Percentiles rank a stretch among this genome's conserved stretches.
phyloP scores from a whole-genome alignment of 2,797 vertebrate genomes.

The Echiichthys vipera region DNA sequence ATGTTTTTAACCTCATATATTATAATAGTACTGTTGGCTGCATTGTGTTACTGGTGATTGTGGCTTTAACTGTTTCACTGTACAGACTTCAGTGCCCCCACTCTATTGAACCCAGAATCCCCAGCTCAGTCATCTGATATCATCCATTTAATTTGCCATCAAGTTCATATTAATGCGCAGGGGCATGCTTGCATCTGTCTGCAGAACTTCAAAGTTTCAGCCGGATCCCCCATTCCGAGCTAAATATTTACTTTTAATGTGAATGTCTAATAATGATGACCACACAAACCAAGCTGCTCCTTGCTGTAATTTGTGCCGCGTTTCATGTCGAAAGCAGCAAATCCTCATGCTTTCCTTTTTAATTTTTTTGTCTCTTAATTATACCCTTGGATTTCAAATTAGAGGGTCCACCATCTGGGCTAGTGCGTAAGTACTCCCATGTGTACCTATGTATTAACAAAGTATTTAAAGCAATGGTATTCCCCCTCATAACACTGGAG shows the following conservation, averaged over 20 bases:
- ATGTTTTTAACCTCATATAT: neutral
- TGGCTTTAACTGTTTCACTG: neutral
- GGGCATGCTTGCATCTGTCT: slow-evolving; percentile 25
- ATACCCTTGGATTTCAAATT: slow-evolving; percentile 94
- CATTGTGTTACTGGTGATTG: neutral
- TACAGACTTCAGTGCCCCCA: neutral
- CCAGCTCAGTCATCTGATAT: slow-evolving; percentile 40
- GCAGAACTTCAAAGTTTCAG: slow-evolving; percentile 48
- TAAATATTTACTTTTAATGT: slow-evolving; percentile 58
- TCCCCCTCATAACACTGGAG: slow-evolving; percentile 76
- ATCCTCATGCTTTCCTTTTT: slow-evolving; percentile 91
- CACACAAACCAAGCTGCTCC: slow-evolving; percentile 74
- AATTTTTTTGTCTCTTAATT: slow-evolving; percentile 97
- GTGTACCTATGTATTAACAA: slow-evolving; percentile 92
- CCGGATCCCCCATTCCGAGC: slow-evolving; percentile 21
- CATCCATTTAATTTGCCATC: slow-evolving; percentile 39
- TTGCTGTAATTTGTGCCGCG: slow-evolving; percentile 84
- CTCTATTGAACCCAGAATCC: slow-evolving; percentile 34
- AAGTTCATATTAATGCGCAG: slow-evolving; percentile 38
- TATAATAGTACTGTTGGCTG: neutral
- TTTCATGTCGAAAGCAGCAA: slow-evolving; percentile 86
- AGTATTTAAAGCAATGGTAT: slow-evolving; percentile 86
- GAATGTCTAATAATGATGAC: slow-evolving; percentile 82
- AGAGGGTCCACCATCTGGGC: slow-evolving; percentile 95
- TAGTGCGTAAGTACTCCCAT: slow-evolving; percentile 93